Evolutionary conservation across 1,140 invertebrate genomes (phyloP).

Genomic region (Lysiphlebus fabarum): DNA sequence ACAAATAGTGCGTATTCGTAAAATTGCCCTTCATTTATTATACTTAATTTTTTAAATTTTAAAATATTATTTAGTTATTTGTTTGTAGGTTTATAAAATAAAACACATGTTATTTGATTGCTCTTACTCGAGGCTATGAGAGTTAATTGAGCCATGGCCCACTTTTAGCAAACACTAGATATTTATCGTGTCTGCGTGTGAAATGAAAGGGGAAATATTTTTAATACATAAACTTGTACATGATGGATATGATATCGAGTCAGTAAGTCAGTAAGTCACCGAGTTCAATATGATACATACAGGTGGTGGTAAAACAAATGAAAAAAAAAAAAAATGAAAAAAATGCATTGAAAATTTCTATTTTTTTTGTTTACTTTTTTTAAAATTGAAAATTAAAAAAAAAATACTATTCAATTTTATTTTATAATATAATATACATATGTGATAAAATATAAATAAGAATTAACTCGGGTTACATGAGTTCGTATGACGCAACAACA

Average conservation of each 20-base stretch:
- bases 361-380: background rate
- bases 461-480: slow-evolving; percentile 22
- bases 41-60: slow-evolving; percentile 1
- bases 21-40: slow-evolving; percentile 5
- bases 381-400: background rate
- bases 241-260: no score
- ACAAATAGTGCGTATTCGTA: background rate
- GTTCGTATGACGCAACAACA: slow-evolving; percentile 28
- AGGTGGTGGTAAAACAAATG: slow-evolving; percentile 5
- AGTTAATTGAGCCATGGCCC: slow-evolving; percentile 54
- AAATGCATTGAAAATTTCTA: background rate
- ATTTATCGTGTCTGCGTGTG: no score
- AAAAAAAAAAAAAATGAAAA: background rate
- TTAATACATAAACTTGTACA: background rate
- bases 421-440: slow-evolving; percentile 2
- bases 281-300: slow-evolving; percentile 1
- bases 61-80: background rate
- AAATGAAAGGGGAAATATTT: no score
- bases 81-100: slow-evolving; percentile 26
- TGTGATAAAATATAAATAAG: slow-evolving; percentile 1
- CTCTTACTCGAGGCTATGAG: slow-evolving; percentile 34
- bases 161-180: slow-evolving; percentile 35
- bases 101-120: slow-evolving; percentile 21
- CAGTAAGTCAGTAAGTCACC: background rate
- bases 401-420: no score